Evolutionary conservation across 2,113 vertebrate species (phyloP).

Genomic region (Phrynosoma platyrhinos): DNA sequence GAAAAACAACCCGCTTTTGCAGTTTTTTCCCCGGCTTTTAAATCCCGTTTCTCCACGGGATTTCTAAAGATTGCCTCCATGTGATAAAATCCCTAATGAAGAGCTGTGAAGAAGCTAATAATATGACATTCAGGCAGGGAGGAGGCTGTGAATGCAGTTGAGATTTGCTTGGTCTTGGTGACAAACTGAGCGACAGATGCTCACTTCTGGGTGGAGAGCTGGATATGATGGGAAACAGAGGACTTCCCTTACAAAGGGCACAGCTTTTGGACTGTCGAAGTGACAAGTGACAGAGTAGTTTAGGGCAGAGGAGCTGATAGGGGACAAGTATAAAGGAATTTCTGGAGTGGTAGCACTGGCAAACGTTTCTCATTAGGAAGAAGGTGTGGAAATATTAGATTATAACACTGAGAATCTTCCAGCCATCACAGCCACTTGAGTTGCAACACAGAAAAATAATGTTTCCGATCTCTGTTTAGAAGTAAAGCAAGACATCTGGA

Average conservation of each 20-base stretch:
- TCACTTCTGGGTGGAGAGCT: not conserved
- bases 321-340: not conserved
- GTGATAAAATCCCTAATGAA: too few species aligned
- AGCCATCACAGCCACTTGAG: too few species aligned
- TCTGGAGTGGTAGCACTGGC: not conserved
- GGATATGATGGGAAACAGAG: not conserved
- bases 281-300: not conserved
- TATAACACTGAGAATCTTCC: too few species aligned
- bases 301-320: not conserved
- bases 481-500: not conserved
- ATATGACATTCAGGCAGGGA: not conserved
- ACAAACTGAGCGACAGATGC: not conserved
- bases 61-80: too few species aligned
- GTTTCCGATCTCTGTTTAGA: not conserved
- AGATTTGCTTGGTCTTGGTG: not conserved
- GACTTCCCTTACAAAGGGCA: not conserved
- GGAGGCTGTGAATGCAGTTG: not conserved
- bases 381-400: too few species aligned
- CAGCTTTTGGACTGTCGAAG: not conserved
- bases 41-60: too few species aligned
- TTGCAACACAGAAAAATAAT: not conserved
- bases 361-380: not conserved
- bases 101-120: not conserved
- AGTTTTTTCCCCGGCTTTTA: too few species aligned
- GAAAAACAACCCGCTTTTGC: too few species aligned